phyloP scores from a whole-genome alignment of 2,113 vertebrate species.

The Pterocles gutturalis region DNA sequence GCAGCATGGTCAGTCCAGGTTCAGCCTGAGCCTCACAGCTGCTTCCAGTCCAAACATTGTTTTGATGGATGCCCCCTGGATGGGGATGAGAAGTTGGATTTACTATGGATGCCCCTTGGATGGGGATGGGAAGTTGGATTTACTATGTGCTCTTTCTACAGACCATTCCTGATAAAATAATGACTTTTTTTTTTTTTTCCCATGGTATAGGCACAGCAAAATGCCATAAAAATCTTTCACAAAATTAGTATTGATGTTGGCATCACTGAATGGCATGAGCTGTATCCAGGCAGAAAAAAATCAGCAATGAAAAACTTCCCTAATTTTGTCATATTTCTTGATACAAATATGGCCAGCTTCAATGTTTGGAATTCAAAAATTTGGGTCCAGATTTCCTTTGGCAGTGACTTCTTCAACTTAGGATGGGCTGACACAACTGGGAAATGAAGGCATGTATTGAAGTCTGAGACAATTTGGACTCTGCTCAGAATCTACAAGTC shows the following conservation, averaged over 20 bases:
- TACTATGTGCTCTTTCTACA: background rate
- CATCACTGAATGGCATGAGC: background rate
- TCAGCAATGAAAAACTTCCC: background rate
- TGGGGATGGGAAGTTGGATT: background rate
- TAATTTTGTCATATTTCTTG: background rate
- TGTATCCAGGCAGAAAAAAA: background rate
- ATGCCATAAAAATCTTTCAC: background rate
- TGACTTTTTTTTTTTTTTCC: background rate
- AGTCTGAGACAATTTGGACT: conserved; percentile 28
- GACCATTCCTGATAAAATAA: background rate
- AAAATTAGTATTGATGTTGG: background rate
- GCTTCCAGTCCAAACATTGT: background rate
- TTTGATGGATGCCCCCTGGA: background rate
- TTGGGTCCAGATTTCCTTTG: conserved; percentile 42
- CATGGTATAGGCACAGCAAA: rapidly evolving
- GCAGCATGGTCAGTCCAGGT: background rate
- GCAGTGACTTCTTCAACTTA: background rate
- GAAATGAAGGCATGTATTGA: background rate
- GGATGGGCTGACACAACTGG: conserved; percentile 7
- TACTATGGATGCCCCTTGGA: background rate
- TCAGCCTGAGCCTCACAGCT: background rate
- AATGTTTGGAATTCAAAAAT: background rate
- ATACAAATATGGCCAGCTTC: background rate
- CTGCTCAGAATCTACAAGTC: conserved; percentile 6
- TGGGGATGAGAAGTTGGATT: background rate